A percentile compares a stretch with the other conserved stretches of the same genome.
Conservation (phyloP, 2,113 vertebrate genomes). For the Nothocercus nigrocapillus region DNA sequence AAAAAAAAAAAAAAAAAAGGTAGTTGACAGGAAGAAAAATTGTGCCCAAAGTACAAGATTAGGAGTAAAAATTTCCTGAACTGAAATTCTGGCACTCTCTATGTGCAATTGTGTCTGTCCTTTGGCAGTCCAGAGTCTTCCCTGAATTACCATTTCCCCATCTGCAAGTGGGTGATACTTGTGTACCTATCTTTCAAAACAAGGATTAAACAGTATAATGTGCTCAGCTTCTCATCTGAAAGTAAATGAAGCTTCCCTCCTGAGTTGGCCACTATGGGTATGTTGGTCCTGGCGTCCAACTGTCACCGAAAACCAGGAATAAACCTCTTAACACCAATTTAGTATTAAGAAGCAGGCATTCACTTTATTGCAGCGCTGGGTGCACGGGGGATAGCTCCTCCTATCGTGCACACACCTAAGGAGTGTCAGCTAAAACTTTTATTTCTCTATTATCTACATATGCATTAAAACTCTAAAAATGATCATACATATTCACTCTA, state of each 20-base stretch:
- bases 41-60: neutral
- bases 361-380: too few relatives aligned
- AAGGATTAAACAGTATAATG: neutral
- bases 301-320: too few relatives aligned
- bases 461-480: too few relatives aligned
- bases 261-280: neutral
- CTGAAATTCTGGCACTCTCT: neutral
- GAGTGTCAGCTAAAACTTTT: too few relatives aligned
- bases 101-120: neutral
- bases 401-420: too few relatives aligned
- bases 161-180: neutral
- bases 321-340: too few relatives aligned
- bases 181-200: neutral
- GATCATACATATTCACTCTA: too few relatives aligned
- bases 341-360: too few relatives aligned
- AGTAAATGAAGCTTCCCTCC: neutral
- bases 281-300: neutral
- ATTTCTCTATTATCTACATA: too few relatives aligned
- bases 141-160: neutral
- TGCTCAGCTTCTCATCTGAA: neutral
- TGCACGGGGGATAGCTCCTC: too few relatives aligned
- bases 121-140: neutral
- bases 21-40: neutral
- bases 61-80: neutral
- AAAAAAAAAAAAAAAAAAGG: neutral